Conservation (phyloP, 2,113 vertebrate genomes). For the Myotis brandtii region DNA sequence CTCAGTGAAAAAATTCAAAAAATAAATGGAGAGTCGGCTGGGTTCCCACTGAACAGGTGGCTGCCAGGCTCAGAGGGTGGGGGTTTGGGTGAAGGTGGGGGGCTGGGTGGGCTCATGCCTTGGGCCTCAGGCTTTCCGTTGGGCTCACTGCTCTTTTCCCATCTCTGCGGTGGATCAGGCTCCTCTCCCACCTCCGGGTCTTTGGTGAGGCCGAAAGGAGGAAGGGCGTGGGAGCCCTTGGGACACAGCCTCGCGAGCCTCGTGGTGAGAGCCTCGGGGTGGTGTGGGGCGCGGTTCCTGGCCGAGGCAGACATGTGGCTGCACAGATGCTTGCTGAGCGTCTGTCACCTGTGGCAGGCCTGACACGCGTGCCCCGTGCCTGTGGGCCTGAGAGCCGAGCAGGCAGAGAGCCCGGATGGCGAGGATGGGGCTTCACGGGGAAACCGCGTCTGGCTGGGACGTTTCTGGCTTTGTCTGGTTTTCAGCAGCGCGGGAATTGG, state of each 20-base stretch:
- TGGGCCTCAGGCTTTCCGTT: no score
- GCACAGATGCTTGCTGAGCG: accelerated
- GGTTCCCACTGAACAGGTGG: accelerated
- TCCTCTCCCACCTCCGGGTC: accelerated
- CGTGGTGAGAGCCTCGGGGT: no score
- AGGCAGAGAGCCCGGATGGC: neutral
- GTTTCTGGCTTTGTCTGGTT: neutral
- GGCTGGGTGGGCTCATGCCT: no score
- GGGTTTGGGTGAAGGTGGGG: neutral
- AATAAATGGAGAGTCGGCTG: neutral
- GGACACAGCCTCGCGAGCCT: no score
- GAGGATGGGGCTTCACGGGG: no score
- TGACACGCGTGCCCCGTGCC: accelerated
- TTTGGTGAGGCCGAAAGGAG: no score
- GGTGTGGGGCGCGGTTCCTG: accelerated
- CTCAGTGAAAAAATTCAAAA: neutral
- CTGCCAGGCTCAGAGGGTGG: neutral
- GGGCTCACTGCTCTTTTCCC: no score
- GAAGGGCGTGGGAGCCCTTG: neutral
- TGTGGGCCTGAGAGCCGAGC: neutral
- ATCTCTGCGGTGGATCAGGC: accelerated
- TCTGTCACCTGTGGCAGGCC: accelerated
- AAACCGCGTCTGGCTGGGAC: accelerated
- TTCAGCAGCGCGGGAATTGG: neutral
- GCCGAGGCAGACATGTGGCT: accelerated